These are phyloP conservation scores for Eristalinus sepulchralis DNA, from an alignment of 2,888 invertebrate species.

Conservation along the genomic window DNA sequence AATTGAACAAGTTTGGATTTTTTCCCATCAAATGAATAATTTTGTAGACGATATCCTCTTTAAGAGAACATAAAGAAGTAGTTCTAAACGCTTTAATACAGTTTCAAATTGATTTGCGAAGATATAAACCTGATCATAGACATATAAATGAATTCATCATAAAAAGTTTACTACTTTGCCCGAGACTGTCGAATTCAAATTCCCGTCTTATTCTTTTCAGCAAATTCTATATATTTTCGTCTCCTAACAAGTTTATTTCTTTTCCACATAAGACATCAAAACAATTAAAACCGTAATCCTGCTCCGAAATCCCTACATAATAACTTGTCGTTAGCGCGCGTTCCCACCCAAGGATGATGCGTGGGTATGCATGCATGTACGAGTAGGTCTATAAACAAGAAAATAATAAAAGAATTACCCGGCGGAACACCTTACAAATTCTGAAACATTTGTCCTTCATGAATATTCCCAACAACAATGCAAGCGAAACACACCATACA, in stretches of 20 bases:
- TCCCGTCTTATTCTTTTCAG: neutral
- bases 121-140: neutral
- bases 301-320: slow-evolving; percentile 39
- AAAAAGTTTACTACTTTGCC: neutral
- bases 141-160: neutral
- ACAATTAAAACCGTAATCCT: slow-evolving; percentile 65
- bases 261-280: slow-evolving; percentile 48
- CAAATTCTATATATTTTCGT: slow-evolving; percentile 40
- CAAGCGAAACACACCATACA: neutral
- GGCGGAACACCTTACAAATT: slow-evolving; percentile 57
- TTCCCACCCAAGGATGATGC: slow-evolving; percentile 3
- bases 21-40: too few relatives aligned
- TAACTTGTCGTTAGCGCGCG: slow-evolving; percentile 25
- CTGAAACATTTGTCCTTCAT: slow-evolving; percentile 58
- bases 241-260: slow-evolving; percentile 31
- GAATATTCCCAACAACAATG: slow-evolving; percentile 49
- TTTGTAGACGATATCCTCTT: neutral
- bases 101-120: neutral
- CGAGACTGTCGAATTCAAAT: neutral
- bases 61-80: neutral
- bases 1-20: too few relatives aligned
- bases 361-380: neutral
- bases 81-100: neutral
- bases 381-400: neutral
- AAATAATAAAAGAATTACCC: slow-evolving; percentile 40